Conservation (phyloP, 2,113 vertebrate species). For the Nanorana parkeri region DNA sequence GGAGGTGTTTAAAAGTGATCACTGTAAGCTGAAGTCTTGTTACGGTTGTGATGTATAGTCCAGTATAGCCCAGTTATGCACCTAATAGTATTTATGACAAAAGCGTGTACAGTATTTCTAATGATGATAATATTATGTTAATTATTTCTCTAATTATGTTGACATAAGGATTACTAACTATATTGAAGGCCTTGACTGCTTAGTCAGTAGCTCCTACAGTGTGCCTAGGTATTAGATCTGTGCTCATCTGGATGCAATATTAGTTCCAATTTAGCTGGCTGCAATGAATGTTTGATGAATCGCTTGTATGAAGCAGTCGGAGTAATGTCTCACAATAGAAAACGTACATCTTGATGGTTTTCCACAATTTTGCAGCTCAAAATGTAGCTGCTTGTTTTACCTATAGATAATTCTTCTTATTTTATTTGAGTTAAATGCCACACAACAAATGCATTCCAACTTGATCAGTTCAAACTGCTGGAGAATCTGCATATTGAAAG, state of each 20-base stretch:
- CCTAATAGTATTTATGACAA: too few species aligned
- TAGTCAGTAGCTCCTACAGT: neutral
- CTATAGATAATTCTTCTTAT: neutral
- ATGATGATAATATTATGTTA: too few species aligned
- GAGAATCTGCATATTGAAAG: neutral
- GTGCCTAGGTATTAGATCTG: neutral
- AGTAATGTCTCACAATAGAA: conserved; percentile 17
- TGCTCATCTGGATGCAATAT: conserved; percentile 17
- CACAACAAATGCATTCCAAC: conserved; percentile 10
- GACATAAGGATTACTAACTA: too few species aligned
- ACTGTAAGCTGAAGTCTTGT: too few species aligned
- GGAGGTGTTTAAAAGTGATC: too few species aligned
- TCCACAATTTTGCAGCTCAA: neutral
- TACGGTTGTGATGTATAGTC: too few species aligned
- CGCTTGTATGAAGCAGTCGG: conserved; percentile 8
- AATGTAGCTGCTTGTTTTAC: conserved; percentile 23
- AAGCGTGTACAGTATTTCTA: too few species aligned
- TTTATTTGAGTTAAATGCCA: conserved; percentile 1
- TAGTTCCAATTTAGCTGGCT: conserved; percentile 26
- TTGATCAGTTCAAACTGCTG: neutral
- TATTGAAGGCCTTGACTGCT: neutral
- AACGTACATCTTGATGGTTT: conserved; percentile 1
- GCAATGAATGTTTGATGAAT: conserved; percentile 39
- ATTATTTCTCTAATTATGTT: too few species aligned
- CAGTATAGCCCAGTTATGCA: too few species aligned